Evolutionary conservation across 2,113 vertebrate species (phyloP), one percentile per base, ranked within the genome.

Genomic region (Neolamprologus cancellatus): DNA sequence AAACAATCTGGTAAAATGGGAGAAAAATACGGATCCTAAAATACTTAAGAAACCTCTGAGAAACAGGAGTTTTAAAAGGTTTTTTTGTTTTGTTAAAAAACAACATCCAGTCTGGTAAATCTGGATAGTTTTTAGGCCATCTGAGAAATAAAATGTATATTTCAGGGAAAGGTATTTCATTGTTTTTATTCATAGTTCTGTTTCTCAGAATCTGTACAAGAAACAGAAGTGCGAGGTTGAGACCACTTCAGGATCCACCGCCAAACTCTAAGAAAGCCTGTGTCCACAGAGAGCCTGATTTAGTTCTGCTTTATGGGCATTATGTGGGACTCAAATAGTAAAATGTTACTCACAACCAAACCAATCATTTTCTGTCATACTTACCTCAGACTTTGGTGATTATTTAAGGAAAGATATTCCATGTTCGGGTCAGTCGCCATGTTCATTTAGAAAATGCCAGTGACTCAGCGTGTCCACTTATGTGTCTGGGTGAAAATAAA

Each of bases 21-120:
- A 69, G 36, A 10, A 69, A 41, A 69, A 41, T 41, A 25, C 3
- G 0, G 1, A 23, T 69, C 64, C 39, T 44, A 44, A 74, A 28
- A 46, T 46, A 28, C 39, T 10, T 25, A 25, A 46, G 14, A 48
- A 34, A 61, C 5, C 0, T 61, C 30, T 34, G 57, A 30, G 3
- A 74, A 74, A 74, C 39, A 18, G 41, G 2, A 12, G 6, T 74
- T 17, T 17, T 28, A 0, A 0, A 28, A 7, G 15, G 5, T 4
- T 74, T 64, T 74, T 74, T 25, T 18, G 8, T 46, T 74, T 46
- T 46, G 15, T 46, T 48, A 0, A 17, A 46, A 28, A 74, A 0
- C 14, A 46, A 46, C 41, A 46, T 30, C 0, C 41, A 76, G 23
- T 1, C 10, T 25, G 4, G 25, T 18, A 12, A 30, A 76, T 48